phyloP scores from a whole-genome alignment of 1,140 invertebrate species.

The Conus ventricosus region DNA sequence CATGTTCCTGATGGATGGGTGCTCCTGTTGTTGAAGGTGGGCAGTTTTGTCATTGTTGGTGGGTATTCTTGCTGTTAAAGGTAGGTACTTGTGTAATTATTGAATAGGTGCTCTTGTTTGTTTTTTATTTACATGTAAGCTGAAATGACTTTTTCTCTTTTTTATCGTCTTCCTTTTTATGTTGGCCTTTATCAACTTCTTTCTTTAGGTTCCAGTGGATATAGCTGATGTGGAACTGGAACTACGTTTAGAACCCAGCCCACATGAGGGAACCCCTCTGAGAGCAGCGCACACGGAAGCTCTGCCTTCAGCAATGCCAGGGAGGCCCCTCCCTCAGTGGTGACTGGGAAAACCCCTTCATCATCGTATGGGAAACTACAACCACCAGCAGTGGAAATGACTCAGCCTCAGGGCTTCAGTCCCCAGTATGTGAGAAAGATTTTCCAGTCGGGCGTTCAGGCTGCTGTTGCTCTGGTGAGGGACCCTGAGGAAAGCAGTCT shows the following conservation, averaged over 20 bases:
- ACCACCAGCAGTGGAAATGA: not conserved
- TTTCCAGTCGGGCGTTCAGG: constrained; percentile 32
- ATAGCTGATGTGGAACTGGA: not conserved
- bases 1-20: no score
- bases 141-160: not conserved
- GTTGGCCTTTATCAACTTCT: not conserved
- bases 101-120: not conserved
- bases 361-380: no score
- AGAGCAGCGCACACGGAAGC: not conserved
- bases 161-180: not conserved
- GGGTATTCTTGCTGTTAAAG: not conserved
- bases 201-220: not conserved
- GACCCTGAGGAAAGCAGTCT: not conserved
- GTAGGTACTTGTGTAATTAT: not conserved
- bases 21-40: no score
- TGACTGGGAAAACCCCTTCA: no score
- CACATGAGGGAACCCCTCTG: not conserved
- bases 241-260: not conserved
- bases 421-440: not conserved
- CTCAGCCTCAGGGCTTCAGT: not conserved
- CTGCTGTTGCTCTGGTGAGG: constrained; percentile 46
- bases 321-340: no score
- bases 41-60: not conserved
- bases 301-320: no score
- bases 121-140: not conserved